These are phyloP conservation scores for Geotrupes spiniger DNA, from an alignment of 2,888 invertebrate species.

Conservation along the genomic window DNA sequence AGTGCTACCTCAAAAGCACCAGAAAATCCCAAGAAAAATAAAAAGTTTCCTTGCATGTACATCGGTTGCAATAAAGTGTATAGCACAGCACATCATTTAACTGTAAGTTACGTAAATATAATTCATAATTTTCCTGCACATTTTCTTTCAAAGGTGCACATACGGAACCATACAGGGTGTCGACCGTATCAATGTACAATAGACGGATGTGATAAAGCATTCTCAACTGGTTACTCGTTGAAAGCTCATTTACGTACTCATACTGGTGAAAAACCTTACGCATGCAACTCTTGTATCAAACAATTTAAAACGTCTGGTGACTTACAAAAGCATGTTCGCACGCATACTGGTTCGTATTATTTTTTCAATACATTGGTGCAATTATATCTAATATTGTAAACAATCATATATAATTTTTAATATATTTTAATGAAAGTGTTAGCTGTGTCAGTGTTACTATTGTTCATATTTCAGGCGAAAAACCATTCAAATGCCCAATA, in stretches of 20 bases:
- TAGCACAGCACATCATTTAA: conserved; percentile 53
- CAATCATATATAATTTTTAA: too few relatives aligned
- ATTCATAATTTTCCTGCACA: conserved; percentile 3
- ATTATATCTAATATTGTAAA: too few relatives aligned
- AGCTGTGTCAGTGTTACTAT: too few relatives aligned
- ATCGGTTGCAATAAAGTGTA: conserved; percentile 54
- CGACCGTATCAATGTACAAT: conserved; percentile 53
- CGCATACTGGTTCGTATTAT: conserved; percentile 46
- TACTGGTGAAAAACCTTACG: conserved; percentile 52
- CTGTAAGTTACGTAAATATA: conserved; percentile 41
- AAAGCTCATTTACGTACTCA: conserved; percentile 56
- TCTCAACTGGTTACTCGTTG: conserved; percentile 54
- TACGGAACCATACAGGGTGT: conserved; percentile 53
- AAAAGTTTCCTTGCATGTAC: conserved; percentile 49
- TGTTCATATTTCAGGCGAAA: conserved; percentile 47
- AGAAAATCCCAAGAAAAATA: conserved; percentile 33
- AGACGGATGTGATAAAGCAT: conserved; percentile 53
- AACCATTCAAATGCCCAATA: conserved; percentile 54
- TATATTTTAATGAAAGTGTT: too few relatives aligned
- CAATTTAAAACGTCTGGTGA: conserved; percentile 48
- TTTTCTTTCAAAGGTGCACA: conserved; percentile 50
- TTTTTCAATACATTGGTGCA: too few relatives aligned
- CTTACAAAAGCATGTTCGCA: conserved; percentile 46
- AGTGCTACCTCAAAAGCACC: conserved; percentile 17
- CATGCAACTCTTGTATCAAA: conserved; percentile 41